Base-by-base conservation (phyloP, 1,140 invertebrate genomes). In the Antheraea mylitta region DNA sequence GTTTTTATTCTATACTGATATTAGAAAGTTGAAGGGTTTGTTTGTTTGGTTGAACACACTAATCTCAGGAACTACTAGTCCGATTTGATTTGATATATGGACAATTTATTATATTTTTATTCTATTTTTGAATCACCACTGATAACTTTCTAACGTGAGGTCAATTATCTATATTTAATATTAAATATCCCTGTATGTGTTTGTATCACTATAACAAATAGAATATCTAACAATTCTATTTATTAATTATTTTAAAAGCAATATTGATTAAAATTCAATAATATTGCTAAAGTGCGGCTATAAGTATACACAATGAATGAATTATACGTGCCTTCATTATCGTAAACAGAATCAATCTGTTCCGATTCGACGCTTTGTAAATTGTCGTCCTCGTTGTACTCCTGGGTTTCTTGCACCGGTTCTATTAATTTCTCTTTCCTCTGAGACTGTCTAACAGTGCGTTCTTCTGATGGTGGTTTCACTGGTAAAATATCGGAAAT, bases 351-450 rank as follows among this genome's bases (percentile, higher is more conserved):
- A 74, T 90, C 87, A 65, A 93, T 93, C 73, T 94, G 94, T 81
- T 95, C 94, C 11, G 93, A 95, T 79, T 95, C 95, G 7, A 95
- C 94, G 72, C 93, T 94, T 85, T 95, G 94, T 80, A 95, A 82
- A 63, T 87, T 92, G 64, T 93, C 90, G n/a, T 85, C 82, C 64
- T 89, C 85, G 86, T 5, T 87, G 80, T 70, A 67, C 45, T 67
- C 61, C 59, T 68, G 36, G 10, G 67, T 58, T 38, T 69, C 72
- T 58, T 65, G 65, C 48, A 67, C 16, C 9, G 68, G 68, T 38
- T 74, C 79, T 16, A n/a, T 13, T 8, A 58, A 60, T 30, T 64
- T 58, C 45, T 80, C 72, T 5, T 73, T 65, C 18, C 62, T 38
- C 48, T 65, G 61, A 22, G 64, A 76, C 19, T 81, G 72, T 48